These are phyloP conservation scores for Chroicocephalus ridibundus DNA, from an alignment of 2,113 vertebrate genomes.

Conservation along the genomic window DNA sequence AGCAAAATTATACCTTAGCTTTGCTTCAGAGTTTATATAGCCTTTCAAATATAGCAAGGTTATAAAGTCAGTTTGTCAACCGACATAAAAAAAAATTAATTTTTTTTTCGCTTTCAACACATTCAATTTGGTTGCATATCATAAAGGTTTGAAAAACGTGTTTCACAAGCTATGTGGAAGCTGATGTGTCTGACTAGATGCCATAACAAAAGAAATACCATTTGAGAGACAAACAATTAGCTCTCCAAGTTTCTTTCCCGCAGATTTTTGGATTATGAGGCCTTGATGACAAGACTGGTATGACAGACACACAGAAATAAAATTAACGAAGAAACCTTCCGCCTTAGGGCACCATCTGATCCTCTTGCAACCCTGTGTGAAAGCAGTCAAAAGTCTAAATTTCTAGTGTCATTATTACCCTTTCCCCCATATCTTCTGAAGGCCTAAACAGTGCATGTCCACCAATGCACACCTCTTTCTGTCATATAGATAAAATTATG, in stretches of 20 bases:
- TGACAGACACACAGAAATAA: background rate
- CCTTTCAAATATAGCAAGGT: background rate
- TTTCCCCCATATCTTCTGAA: background rate
- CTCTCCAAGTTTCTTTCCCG: background rate
- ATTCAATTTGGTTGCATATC: background rate
- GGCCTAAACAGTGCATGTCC: background rate
- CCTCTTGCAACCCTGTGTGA: background rate
- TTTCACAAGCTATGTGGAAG: background rate
- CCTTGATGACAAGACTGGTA: background rate
- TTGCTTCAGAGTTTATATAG: background rate
- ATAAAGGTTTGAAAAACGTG: background rate
- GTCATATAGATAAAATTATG: background rate
- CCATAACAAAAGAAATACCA: background rate
- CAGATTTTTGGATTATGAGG: background rate
- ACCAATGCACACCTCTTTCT: background rate
- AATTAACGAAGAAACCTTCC: background rate
- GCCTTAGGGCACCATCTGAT: background rate
- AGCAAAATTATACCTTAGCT: background rate
- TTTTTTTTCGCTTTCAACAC: background rate
- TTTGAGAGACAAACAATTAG: background rate
- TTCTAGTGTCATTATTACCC: background rate
- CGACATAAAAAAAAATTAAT: background rate
- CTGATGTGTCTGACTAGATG: background rate
- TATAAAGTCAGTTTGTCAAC: background rate
- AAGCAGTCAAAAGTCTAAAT: background rate